These are phyloP conservation scores for Toxostoma redivivum DNA, from an alignment of 2,113 vertebrate genomes.

Conservation along the genomic window DNA sequence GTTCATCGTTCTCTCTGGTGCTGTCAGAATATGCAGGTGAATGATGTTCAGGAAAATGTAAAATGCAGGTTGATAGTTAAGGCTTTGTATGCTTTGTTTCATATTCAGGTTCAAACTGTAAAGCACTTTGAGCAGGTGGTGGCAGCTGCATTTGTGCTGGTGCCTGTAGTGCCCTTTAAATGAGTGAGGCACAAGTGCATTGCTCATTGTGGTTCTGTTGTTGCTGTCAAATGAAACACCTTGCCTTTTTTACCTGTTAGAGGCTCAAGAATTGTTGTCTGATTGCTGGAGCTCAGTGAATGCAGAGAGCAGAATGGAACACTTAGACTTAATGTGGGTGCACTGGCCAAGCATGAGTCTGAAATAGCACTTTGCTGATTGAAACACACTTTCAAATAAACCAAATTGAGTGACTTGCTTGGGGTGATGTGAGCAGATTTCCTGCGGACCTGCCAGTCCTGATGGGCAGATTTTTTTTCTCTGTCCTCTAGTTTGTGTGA, in stretches of 20 bases:
- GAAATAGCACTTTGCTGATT: neutral
- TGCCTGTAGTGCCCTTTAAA: neutral
- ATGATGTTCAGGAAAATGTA: neutral
- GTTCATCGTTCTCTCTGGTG: neutral
- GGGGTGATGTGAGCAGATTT: neutral
- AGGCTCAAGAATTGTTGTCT: neutral
- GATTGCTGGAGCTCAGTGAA: neutral
- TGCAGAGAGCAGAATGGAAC: neutral
- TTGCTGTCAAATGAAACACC: neutral
- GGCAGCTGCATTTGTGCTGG: neutral
- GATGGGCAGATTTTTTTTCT: neutral
- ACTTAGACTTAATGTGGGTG: neutral
- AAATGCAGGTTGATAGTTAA: neutral
- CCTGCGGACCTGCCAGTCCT: neutral
- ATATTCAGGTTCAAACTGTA: neutral
- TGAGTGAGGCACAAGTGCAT: neutral
- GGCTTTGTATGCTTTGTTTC: neutral
- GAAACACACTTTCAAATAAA: neutral
- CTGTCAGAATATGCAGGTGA: neutral
- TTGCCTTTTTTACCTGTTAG: neutral
- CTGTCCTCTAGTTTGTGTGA: neutral
- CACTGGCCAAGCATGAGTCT: fast-evolving
- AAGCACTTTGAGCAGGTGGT: neutral
- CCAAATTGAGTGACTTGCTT: fast-evolving
- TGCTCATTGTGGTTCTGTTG: neutral